Evolutionary conservation across 2,888 invertebrate species (phyloP), one percentile per base, ranked within the genome.

Genomic region (Acronicta leporina): DNA sequence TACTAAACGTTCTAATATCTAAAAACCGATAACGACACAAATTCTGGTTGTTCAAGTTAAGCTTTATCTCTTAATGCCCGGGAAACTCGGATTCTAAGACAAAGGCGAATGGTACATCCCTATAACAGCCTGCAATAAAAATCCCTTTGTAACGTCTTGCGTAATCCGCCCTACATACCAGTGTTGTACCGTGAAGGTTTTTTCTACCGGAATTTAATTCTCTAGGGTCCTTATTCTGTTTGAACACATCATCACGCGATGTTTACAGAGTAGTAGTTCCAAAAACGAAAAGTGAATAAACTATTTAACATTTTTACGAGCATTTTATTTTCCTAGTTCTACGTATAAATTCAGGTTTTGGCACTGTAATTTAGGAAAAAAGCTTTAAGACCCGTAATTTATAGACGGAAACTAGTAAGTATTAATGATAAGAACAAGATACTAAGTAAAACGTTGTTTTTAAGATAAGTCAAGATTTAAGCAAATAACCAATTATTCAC

Each of bases 111-210:
- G n/a, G 16, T n/a, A 35, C 15, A 54, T 44, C 50, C 30, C 54
- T 58, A 9, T 49, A 43, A 40, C 40, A 43, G 53, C 45, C 56
- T 25, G 33, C 49, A 52, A 43, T 61, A 64, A 68, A 72, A 53
- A 48, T 33, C 46, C 59, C 33, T 59, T 27, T 35, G 20, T 42
- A 42, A 38, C 25, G 40, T 76, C 67, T 78, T 79, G 63, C 75
- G 79, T 79, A 79, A 79, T 57, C 30, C 65, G 60, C 61, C 63
- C 68, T 66, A 69, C 53, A 40, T 60, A 54, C 47, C 30, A 58
- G 44, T 51, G n/a, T 43, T 35, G 44, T 45, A 43, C 14, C 57
- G 38, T 50, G n/a, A n/a, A 35, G 35, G 63, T 53, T 64, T 51
- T 48, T 57, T 56, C 38, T 56, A 65, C 66, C 43, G 16, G 58